Conservation (phyloP, 2,797 vertebrate genomes). For the Lepilemur septentrionalis region DNA sequence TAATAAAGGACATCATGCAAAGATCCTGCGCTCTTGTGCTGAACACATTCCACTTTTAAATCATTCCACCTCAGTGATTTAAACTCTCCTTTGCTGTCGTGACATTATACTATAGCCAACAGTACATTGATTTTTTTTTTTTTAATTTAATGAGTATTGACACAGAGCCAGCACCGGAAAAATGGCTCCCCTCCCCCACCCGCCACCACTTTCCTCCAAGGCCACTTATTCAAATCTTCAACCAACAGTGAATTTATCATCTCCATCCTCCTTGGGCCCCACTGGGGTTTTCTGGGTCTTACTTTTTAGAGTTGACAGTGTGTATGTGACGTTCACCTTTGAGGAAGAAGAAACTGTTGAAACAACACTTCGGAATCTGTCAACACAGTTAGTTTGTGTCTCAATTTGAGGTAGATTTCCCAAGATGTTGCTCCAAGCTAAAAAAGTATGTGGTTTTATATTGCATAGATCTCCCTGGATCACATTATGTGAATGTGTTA, state of each 20-base stretch:
- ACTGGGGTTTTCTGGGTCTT: neutral
- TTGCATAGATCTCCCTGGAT: neutral
- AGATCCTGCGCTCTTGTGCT: neutral
- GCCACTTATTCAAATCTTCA: neutral
- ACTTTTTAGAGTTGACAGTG: neutral
- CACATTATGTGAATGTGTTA: accelerated
- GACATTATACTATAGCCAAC: neutral
- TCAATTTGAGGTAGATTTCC: conserved; percentile 71
- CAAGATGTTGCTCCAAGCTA: conserved; percentile 64
- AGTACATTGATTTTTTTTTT: accelerated
- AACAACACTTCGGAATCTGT: conserved; percentile 38
- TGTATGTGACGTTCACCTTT: neutral
- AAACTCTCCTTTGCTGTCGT: neutral
- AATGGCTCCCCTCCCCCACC: accelerated
- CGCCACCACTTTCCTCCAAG: accelerated
- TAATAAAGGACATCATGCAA: neutral
- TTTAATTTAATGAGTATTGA: too few relatives aligned
- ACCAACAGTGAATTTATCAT: accelerated
- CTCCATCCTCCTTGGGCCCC: neutral
- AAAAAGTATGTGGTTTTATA: conserved; percentile 3
- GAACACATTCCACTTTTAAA: neutral
- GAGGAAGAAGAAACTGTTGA: conserved; percentile 54
- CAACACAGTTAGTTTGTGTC: conserved; percentile 57
- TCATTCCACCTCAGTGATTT: neutral
- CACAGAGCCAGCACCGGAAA: neutral